Evolutionary conservation across 2,113 vertebrate species (phyloP).

Genomic region (Ginglymostoma cirratum): DNA sequence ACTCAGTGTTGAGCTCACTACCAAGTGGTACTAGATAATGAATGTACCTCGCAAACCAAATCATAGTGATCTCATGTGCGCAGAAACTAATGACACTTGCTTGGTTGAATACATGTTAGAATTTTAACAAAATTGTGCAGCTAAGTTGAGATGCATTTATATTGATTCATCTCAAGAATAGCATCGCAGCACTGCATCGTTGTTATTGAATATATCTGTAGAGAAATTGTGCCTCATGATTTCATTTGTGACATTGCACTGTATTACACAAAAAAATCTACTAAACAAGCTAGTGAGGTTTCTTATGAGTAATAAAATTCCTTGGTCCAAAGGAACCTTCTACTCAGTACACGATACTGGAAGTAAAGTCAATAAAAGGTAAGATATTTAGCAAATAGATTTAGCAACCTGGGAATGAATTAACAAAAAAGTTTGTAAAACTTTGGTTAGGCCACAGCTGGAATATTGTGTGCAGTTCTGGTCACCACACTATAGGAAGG

Average conservation of each 20-base stretch:
- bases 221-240: not conserved
- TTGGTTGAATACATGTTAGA: not conserved
- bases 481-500: too few relatives aligned
- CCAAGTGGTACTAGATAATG: not conserved
- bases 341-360: not conserved
- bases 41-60: not conserved
- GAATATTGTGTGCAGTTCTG: too few relatives aligned
- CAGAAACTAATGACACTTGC: not conserved
- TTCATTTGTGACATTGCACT: not conserved
- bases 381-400: not conserved
- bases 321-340: not conserved
- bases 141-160: not conserved
- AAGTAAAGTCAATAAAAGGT: not conserved
- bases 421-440: too few relatives aligned
- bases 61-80: not conserved
- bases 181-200: not conserved
- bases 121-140: not conserved
- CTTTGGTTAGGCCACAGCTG: too few relatives aligned
- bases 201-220: not conserved
- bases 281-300: not conserved
- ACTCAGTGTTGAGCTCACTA: not conserved
- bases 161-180: not conserved
- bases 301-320: not conserved
- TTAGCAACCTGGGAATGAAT: not conserved
- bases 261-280: not conserved